Conservation (phyloP, 2,113 vertebrate genomes). For the Poicephalus meyeri region DNA sequence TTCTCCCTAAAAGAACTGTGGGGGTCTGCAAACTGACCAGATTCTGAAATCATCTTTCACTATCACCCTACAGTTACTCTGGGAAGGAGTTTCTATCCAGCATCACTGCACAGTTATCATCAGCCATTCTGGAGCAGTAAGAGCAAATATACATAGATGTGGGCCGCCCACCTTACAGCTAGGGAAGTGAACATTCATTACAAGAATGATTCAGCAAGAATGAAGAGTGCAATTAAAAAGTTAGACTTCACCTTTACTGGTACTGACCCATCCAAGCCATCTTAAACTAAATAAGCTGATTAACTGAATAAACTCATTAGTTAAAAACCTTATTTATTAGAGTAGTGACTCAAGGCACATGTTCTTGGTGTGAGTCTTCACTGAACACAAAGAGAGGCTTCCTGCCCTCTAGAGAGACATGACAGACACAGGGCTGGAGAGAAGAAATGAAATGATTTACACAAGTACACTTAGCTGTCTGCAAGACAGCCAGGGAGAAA, state of each 20-base stretch:
- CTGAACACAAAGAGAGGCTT: neutral
- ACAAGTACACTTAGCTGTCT: neutral
- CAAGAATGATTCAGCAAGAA: neutral
- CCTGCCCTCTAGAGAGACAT: neutral
- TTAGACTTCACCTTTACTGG: neutral
- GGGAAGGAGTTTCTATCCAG: neutral
- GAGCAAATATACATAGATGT: neutral
- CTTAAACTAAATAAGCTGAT: neutral
- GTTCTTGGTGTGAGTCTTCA: fast-evolving
- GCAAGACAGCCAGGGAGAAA: neutral
- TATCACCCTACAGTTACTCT: neutral
- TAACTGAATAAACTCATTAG: neutral
- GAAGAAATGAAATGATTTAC: neutral
- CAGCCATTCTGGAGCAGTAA: neutral
- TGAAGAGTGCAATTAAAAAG: neutral
- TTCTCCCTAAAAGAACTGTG: neutral
- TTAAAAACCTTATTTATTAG: neutral
- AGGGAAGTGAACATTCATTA: fast-evolving
- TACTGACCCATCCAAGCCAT: neutral
- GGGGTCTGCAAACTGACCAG: neutral
- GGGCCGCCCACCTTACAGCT: neutral
- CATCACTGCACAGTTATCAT: neutral
- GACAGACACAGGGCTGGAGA: neutral
- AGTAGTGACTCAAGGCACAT: neutral
- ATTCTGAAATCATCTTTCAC: neutral